A percentile compares a stretch with the other conserved stretches of the same genome.
These are phyloP conservation scores for Deroplatys truncata DNA, from an alignment of 2,888 invertebrate species.

Conservation along the genomic window DNA sequence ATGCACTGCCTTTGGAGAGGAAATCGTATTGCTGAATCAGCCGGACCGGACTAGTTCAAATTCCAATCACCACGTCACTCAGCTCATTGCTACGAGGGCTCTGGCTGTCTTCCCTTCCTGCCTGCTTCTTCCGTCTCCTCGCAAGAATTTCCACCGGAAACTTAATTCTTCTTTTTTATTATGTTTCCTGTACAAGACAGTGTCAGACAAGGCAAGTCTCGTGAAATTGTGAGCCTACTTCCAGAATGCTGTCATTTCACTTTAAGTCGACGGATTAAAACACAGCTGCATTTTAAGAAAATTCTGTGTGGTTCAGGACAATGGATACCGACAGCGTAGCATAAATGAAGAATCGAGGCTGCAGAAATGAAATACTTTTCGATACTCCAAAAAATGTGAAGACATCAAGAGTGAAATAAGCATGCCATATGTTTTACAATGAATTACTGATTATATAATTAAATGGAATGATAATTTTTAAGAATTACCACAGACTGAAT, in stretches of 20 bases:
- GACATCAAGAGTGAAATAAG: too few species aligned
- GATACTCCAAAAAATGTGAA: too few species aligned
- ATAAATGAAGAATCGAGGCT: too few species aligned
- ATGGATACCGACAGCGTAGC: too few species aligned
- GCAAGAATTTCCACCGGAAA: not conserved
- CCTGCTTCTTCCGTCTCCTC: not conserved
- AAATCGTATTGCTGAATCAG: not conserved
- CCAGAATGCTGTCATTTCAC: not conserved
- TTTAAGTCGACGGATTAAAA: too few species aligned
- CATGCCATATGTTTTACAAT: too few species aligned
- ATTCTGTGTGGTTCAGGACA: too few species aligned
- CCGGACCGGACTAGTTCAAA: not conserved
- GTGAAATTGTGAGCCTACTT: not conserved
- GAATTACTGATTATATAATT: too few species aligned
- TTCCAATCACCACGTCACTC: not conserved
- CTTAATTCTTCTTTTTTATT: not conserved
- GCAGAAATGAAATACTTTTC: too few species aligned
- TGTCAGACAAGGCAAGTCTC: not conserved
- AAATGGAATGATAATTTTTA: too few species aligned
- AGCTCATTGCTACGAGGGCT: not conserved
- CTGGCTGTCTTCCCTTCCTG: not conserved
- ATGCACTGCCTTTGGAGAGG: not conserved
- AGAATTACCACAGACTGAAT: too few species aligned
- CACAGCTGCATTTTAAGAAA: too few species aligned
- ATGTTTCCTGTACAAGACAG: not conserved